A percentile compares a stretch with the other conserved stretches of the same genome.
These are phyloP conservation scores for Aurelia aurita DNA, from an alignment of 30 jellyfish, hydroid and myxozoan genomes.

Conservation along the genomic window DNA sequence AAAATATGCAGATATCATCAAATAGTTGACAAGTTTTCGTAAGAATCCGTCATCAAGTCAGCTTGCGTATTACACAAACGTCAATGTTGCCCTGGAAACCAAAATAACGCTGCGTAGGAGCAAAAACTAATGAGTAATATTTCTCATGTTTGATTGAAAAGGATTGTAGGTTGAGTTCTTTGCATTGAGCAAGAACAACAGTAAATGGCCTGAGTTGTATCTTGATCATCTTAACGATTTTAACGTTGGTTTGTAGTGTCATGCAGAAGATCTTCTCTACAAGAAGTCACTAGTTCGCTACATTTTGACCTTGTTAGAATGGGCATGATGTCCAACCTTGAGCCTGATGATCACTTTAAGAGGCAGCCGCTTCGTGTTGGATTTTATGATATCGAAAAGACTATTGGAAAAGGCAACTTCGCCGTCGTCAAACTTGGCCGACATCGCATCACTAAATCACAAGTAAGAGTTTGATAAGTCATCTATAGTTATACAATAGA, in stretches of 20 bases:
- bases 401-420: slow-evolving; percentile 98
- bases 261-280: slow-evolving; percentile 62
- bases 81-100: too few species aligned
- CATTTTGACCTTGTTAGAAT: slow-evolving; percentile 50
- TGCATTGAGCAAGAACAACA: slow-evolving; percentile 62
- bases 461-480: slow-evolving; percentile 59
- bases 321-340: slow-evolving; percentile 68
- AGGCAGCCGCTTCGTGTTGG: slow-evolving; percentile 96
- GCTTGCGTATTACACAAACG: too few species aligned
- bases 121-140: background rate
- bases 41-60: too few species aligned
- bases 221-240: slow-evolving; percentile 1
- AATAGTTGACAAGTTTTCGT: too few species aligned
- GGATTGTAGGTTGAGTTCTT: slow-evolving; percentile 1
- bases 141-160: slow-evolving; percentile 28
- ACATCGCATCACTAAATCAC: slow-evolving; percentile 86
- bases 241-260: slow-evolving; percentile 40
- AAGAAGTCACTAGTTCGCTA: slow-evolving; percentile 42
- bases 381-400: slow-evolving; percentile 87
- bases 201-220: slow-evolving; percentile 36
- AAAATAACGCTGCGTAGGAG: slow-evolving; percentile 38
- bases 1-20: too few species aligned
- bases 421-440: slow-evolving; percentile 97
- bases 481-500: background rate
- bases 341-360: slow-evolving; percentile 72